Conservation (phyloP, 2,113 vertebrate species). For the Budorcas taxicolor region DNA sequence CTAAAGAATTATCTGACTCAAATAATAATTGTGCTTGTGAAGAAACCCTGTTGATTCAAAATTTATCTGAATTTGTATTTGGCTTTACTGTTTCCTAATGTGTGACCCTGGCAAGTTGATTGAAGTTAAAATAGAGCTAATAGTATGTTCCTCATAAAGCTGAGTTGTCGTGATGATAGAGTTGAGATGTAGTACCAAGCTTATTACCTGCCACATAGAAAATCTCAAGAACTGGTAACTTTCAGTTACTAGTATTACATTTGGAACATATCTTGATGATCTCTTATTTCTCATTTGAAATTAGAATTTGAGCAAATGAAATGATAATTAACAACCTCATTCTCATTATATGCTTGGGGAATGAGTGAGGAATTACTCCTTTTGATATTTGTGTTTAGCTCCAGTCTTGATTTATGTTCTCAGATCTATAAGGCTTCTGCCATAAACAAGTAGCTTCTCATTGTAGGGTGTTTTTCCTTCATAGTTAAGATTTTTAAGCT, state of each 20-base stretch:
- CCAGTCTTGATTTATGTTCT: conserved; percentile 26
- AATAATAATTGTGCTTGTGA: neutral
- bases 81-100: neutral
- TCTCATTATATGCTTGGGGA: neutral
- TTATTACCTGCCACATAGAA: neutral
- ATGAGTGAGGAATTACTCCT: neutral
- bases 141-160: neutral
- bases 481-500: conserved; percentile 25
- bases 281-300: conserved; percentile 27
- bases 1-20: neutral
- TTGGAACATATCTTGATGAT: neutral
- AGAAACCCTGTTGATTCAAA: neutral
- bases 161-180: neutral
- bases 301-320: conserved; percentile 23
- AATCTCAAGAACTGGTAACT: conserved; percentile 21
- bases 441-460: neutral
- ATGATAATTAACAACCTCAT: conserved; percentile 16
- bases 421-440: neutral
- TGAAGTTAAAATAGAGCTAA: conserved; percentile 6
- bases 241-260: neutral
- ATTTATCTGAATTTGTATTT: neutral
- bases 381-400: conserved; percentile 22
- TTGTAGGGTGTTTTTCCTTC: neutral
- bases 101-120: neutral
- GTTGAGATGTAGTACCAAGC: neutral